These are phyloP conservation scores for Siniperca obscura DNA, from an alignment of 2,797 vertebrate species.

Conservation along the genomic window DNA sequence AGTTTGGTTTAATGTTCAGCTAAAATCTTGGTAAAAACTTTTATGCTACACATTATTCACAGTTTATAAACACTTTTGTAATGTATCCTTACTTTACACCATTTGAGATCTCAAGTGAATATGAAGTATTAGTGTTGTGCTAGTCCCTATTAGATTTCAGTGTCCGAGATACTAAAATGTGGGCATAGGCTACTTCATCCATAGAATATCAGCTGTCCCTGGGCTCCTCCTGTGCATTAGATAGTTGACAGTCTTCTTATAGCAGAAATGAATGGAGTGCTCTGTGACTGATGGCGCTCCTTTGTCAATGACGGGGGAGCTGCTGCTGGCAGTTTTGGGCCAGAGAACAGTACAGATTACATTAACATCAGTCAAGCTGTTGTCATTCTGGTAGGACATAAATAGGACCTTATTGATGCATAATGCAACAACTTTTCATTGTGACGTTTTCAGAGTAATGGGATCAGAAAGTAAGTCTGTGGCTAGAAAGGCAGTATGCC, in stretches of 20 bases:
- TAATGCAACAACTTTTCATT: constrained; percentile 82
- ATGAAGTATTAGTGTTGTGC: neutral
- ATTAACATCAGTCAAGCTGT: constrained; percentile 85
- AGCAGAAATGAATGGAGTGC: constrained; percentile 78
- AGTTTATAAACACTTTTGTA: constrained; percentile 8
- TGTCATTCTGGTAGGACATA: constrained; percentile 79
- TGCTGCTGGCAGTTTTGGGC: constrained; percentile 82
- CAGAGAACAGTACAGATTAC: constrained; percentile 83
- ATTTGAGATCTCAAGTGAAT: constrained; percentile 2
- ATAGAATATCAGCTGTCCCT: constrained; percentile 64
- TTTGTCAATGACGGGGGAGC: constrained; percentile 81
- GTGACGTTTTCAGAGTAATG: constrained; percentile 73
- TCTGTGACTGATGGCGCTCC: constrained; percentile 82
- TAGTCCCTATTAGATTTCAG: constrained; percentile 24
- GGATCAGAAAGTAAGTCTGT: constrained; percentile 68
- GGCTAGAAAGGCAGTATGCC: constrained; percentile 48
- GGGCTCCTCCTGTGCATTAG: constrained; percentile 74
- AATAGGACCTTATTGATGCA: constrained; percentile 84
- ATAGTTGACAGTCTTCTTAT: constrained; percentile 79
- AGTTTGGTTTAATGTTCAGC: neutral
- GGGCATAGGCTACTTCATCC: constrained; percentile 50
- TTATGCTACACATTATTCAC: neutral
- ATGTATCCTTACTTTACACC: neutral
- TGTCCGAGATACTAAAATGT: constrained; percentile 48
- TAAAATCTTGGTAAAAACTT: neutral